Base-by-base conservation (phyloP, 2,797 vertebrate species). In the Neosalanx taihuensis region DNA sequence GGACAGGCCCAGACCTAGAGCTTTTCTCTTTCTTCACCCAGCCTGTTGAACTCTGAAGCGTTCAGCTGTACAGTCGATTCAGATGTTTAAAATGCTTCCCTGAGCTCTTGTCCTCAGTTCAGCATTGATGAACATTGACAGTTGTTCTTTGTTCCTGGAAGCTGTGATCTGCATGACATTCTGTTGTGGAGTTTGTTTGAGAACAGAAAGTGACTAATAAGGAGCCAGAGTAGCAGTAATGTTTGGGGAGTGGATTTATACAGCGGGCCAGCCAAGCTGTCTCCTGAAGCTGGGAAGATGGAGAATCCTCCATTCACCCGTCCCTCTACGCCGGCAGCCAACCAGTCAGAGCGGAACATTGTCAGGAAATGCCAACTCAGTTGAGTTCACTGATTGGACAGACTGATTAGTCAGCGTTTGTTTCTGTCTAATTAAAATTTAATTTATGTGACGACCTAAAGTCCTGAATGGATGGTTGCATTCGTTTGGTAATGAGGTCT, bases 1-100 rank as follows among this genome's bases (percentile, higher is more conserved):
- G 71, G 74, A 81, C 77, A 76, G 72, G 80, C 82, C 87, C 80
- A 85, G 41, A 82, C 23, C 23, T 26, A 87, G 82, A 77, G 78
- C 78, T 75, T 64, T 78, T 18, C 70, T 64, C 69, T 69, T 77
- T 65, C 41, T 46, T 72, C 81, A 85, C 62, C 9, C 81, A 81
- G 72, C 41, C 75, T 77, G 80, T 75, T 80, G 64, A 84, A 80
- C 74, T 78, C 57, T 17, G 31, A 71, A 70, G 33, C 71, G 56
- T 46, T 46, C 12, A 1, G 41, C 69, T 74, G 70, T 70, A 81
- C 74, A 60, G 62, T 80, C 74, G 73, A 76, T 79, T 78, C 58
- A 79, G 71, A 84, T 78, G 26, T 72, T 46, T 41, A 59, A 81
- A 72, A 49, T 49, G 5, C 61, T 72, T 64, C 26, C 68, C 72